phyloP scores from a whole-genome alignment of 1,140 invertebrate species.

The Dreissena rostriformis region DNA sequence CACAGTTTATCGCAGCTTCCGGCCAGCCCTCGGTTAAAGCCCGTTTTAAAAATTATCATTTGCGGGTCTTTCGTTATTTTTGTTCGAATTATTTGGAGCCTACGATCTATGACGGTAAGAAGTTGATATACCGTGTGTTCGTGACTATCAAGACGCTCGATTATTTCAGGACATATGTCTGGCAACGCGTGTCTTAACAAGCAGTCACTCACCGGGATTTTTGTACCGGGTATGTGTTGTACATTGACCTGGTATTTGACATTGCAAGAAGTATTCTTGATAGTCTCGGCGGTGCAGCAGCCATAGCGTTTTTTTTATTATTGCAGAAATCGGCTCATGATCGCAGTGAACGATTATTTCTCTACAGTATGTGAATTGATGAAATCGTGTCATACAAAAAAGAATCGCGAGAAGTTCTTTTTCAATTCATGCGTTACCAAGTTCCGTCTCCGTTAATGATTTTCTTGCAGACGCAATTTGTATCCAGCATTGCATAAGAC shows the following conservation, averaged over 20 bases:
- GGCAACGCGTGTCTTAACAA: not conserved
- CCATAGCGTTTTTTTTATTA: too few species aligned
- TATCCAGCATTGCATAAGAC: constrained; percentile 78
- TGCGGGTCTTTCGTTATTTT: not conserved
- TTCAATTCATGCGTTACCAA: constrained; percentile 81
- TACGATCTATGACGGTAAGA: not conserved
- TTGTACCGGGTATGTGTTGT: constrained; percentile 25
- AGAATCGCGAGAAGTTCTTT: constrained; percentile 80
- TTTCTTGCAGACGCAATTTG: constrained; percentile 78
- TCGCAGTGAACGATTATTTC: constrained; percentile 40
- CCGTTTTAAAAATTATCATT: not conserved
- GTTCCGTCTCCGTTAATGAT: constrained; percentile 75
- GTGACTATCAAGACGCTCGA: not conserved
- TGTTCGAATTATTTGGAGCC: not conserved
- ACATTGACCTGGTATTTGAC: constrained; percentile 45
- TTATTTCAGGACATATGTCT: not conserved
- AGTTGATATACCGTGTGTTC: constrained; percentile 6
- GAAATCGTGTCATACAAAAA: constrained; percentile 78
- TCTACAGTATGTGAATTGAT: constrained; percentile 57
- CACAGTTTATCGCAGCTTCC: constrained; percentile 3
- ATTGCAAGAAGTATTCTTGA: too few species aligned
- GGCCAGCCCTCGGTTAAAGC: constrained; percentile 51
- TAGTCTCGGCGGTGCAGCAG: too few species aligned
- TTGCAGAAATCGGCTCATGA: constrained; percentile 57
- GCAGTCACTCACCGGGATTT: constrained; percentile 19